Percentiles rank a stretch among this genome's conserved stretches.
These are phyloP conservation scores for Nibea albiflora DNA, from an alignment of 2,113 vertebrate species.

Conservation along the genomic window DNA sequence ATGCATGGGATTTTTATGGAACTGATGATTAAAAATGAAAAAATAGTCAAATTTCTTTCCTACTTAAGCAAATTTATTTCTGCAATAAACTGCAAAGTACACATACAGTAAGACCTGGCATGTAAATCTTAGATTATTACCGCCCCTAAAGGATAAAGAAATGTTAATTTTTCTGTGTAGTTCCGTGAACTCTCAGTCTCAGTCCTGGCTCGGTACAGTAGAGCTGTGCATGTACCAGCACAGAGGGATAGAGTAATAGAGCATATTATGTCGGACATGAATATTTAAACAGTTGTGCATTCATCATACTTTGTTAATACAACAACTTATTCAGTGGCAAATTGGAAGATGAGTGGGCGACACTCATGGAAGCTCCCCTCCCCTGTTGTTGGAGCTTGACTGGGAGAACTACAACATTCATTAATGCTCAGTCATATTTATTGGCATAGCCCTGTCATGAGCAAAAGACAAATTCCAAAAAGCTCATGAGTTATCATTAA, in stretches of 20 bases:
- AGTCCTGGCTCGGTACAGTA: not conserved
- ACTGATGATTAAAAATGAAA: constrained; percentile 16
- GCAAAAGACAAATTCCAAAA: constrained; percentile 47
- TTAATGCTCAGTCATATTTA: constrained; percentile 60
- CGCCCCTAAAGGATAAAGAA: not conserved
- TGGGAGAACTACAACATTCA: constrained; percentile 35
- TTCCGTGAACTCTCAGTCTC: not conserved
- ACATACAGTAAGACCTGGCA: not conserved
- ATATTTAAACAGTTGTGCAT: constrained; percentile 55
- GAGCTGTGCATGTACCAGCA: not conserved
- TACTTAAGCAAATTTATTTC: not conserved
- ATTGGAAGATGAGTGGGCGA: constrained; percentile 56
- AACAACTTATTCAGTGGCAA: constrained; percentile 48
- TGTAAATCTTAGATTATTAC: not conserved
- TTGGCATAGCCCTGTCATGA: constrained; percentile 36
- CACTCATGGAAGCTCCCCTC: constrained; percentile 37
- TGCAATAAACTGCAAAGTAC: not conserved
- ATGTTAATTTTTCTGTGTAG: not conserved
- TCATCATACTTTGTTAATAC: constrained; percentile 54
- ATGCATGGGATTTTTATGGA: constrained; percentile 13
- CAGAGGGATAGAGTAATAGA: constrained; percentile 8
- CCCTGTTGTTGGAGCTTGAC: constrained; percentile 33
- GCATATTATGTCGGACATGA: constrained; percentile 34
- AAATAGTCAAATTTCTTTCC: not conserved
- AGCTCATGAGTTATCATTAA: constrained; percentile 57